phyloP scores from a whole-genome alignment of 1,140 invertebrate species.

The Sinella curviseta region DNA sequence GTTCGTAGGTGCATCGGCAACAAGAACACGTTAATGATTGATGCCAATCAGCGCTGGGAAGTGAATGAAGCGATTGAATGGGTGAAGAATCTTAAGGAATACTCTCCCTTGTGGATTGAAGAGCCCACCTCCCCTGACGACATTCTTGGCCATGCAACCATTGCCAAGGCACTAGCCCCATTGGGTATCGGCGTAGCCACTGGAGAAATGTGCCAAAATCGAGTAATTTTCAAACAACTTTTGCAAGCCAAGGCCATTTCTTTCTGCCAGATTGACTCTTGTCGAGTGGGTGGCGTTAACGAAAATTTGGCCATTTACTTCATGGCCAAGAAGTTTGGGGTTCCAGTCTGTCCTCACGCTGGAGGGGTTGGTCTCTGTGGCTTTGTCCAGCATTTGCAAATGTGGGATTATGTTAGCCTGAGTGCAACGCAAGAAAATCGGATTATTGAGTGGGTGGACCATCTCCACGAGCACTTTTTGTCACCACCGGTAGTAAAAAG shows the following conservation, averaged over 20 bases:
- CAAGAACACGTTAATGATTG: slow-evolving; percentile 77
- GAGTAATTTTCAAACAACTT: slow-evolving; percentile 90
- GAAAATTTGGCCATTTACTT: slow-evolving; percentile 85
- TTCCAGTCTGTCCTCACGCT: slow-evolving; percentile 89
- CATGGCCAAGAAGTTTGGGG: slow-evolving; percentile 80
- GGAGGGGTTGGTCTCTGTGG: slow-evolving; percentile 90
- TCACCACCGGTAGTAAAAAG: slow-evolving; percentile 69
- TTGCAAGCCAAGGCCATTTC: slow-evolving; percentile 75
- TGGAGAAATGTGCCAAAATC: slow-evolving; percentile 87
- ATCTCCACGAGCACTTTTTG: slow-evolving; percentile 83
- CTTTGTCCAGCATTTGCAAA: slow-evolving; percentile 87
- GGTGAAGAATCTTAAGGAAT: slow-evolving; percentile 75
- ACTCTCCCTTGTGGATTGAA: slow-evolving; percentile 84
- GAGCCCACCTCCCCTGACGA: slow-evolving; percentile 92
- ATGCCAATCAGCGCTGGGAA: slow-evolving; percentile 91
- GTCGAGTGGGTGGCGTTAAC: slow-evolving; percentile 82
- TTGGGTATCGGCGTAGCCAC: slow-evolving; percentile 81
- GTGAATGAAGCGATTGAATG: slow-evolving; percentile 79
- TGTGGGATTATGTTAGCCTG: slow-evolving; percentile 75
- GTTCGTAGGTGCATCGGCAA: slow-evolving; percentile 76
- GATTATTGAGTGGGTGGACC: slow-evolving; percentile 83
- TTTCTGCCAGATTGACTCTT: slow-evolving; percentile 88
- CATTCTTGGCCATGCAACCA: slow-evolving; percentile 76
- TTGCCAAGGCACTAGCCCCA: slow-evolving; percentile 67
- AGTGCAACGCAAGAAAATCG: slow-evolving; percentile 69